Evolutionary conservation across 2,797 vertebrate species (phyloP), one percentile per base, ranked within the genome.

Genomic region (Platalea minor): DNA sequence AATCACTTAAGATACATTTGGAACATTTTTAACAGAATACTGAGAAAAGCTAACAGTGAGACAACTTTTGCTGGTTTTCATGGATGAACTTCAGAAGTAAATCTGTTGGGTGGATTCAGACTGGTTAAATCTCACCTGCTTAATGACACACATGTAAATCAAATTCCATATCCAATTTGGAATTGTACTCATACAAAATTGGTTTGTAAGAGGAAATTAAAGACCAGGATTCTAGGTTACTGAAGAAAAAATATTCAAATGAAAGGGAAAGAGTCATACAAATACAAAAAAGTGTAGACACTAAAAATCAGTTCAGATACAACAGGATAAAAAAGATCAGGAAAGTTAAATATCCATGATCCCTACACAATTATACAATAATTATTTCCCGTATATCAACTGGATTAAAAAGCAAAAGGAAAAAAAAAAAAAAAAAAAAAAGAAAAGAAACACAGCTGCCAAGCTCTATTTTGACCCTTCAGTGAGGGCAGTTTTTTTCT

Each of bases 401-500:
- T 41, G 31, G 12, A 48, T 67, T 59, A 17, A 63, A 70, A 74
- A 35, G 7, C 1, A 74, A 31, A 29, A 28, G 5, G 26, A 3
- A 8, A 2, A 26, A 20, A 20, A 13, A 17, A 15, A 24, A 6
- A 24, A 24, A 16, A 7, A 9, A 12, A 3, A 25, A 2, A 8
- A 10, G 3, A 12, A 28, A 7, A 17, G 2, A 9, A 37, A 17
- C 11, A 28, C 7, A 56, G 7, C n/a, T 72, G 26, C 33, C 18
- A 80, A 64, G 28, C 5, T 72, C 31, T 93, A 17, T 67, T 91
- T 77, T 80, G 39, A 15, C 35, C 63, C 84, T 84, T 39, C 48
- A 54, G 50, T 35, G 28, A 91, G 78, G 48, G 56, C 19, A 91
- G 37, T 50, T 92, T 91, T 87, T 86, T 91, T 79, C 89, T 93